Evolutionary conservation across 2,888 invertebrate genomes (phyloP), one percentile per base, ranked within the genome.

Genomic region (Synanthedon myopaeformis): DNA sequence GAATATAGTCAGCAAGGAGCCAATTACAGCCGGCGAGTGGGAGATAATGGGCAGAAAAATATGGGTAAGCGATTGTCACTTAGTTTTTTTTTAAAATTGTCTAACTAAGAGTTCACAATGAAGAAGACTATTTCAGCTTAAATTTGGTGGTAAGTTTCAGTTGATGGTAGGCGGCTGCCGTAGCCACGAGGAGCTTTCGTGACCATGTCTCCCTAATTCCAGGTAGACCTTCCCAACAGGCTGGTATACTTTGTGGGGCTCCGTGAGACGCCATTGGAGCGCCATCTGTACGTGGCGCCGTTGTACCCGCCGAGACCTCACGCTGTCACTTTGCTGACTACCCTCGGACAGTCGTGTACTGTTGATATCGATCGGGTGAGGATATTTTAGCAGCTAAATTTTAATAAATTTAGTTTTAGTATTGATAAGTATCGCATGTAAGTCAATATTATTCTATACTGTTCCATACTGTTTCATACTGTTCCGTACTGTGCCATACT

Each of bases 21-120:
- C 94, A 0, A 84, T 97, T 63, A 97, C 97, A 0, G 90, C 91
- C 12, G 98, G 97, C 0, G 94, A 96, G n/a, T 98, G 97, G 97
- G 97, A 96, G 78, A 95, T 97, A 14, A 88, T 95, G 67, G 93
- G 94, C 35, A 90, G 92, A 57, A 92, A 92, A 79, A 89, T 98
- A 53, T 97, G 97, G 96, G 94, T 88, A 58, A 72, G 76, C 62
- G n/a, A 5, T n/a, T 49, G 1, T 11, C 23, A 12, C 52, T 28
- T 28, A 6, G 1, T 17, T 28, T 28, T 45, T 56, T 8, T 11
- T 4, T 35, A 19, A 49, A n/a, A 3, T 19, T 19, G 19, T 19
- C 0, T 19, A 19, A 3, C 3, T 19, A 19, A 2, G 17, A 17
- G 17, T 23, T 23, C 51, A 14, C 13, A 42, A 42, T 23, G 23